Evolutionary conservation across 2,113 vertebrate genomes (phyloP).

Genomic region (Sceloporus undulatus): DNA sequence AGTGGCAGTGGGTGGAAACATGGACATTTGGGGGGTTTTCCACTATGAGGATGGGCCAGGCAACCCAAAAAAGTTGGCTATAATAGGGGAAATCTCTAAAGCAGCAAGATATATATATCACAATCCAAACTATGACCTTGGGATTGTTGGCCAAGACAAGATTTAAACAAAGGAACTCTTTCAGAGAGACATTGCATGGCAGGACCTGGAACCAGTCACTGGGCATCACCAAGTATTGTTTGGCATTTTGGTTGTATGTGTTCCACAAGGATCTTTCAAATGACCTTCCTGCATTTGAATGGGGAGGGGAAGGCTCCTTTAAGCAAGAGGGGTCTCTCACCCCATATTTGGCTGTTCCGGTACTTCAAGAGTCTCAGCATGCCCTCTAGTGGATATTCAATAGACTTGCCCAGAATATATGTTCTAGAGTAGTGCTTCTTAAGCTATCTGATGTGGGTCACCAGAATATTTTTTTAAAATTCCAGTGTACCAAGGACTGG

Average conservation of each 20-base stretch:
- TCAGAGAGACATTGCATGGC: neutral
- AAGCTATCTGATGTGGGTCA: too few species aligned
- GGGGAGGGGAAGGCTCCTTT: neutral
- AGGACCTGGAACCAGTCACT: neutral
- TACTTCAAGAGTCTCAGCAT: constrained; percentile 12
- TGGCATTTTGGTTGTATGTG: neutral
- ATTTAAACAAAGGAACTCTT: neutral
- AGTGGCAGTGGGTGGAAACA: neutral
- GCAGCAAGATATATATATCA: neutral
- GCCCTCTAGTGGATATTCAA: constrained; percentile 33
- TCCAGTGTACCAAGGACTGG: too few species aligned
- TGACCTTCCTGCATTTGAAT: neutral
- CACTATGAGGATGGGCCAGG: neutral
- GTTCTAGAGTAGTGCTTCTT: neutral
- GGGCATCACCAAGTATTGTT: neutral
- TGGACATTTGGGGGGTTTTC: neutral
- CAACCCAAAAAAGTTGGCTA: too few species aligned
- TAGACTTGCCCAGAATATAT: neutral
- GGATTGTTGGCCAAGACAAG: neutral
- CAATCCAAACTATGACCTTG: neutral
- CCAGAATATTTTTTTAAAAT: too few species aligned
- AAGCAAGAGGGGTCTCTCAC: neutral
- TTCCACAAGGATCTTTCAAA: neutral
- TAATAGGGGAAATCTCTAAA: neutral
- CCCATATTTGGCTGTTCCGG: neutral